These are phyloP conservation scores for Stegodyphus dumicola DNA, from an alignment of 1,140 invertebrate species.

Conservation along the genomic window DNA sequence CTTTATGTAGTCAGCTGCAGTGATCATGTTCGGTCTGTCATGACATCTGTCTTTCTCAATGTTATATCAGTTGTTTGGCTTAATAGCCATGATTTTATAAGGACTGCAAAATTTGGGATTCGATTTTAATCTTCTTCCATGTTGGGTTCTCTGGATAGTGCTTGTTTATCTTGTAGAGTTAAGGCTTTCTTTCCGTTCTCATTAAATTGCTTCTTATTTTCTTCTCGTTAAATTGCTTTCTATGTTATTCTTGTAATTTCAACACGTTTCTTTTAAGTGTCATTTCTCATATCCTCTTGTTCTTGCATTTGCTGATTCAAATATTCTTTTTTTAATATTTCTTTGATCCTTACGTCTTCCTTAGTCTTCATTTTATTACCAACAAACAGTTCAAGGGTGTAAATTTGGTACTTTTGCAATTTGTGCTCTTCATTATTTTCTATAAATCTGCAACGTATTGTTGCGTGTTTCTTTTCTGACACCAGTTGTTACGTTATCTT, in stretches of 20 bases:
- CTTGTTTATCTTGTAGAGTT: neutral
- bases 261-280: neutral
- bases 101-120: neutral
- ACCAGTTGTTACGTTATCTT: too few relatives aligned
- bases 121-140: constrained; percentile 9
- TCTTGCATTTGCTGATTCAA: neutral
- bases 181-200: too few relatives aligned
- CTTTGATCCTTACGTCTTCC: constrained; percentile 4
- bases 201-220: too few relatives aligned
- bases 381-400: neutral
- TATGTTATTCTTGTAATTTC: constrained; percentile 1
- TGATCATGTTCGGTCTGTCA: neutral
- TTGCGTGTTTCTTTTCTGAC: too few relatives aligned
- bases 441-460: neutral
- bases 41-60: neutral
- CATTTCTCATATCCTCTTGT: neutral
- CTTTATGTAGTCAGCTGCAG: constrained; percentile 1
- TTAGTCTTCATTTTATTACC: constrained; percentile 14
- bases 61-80: constrained; percentile 5
- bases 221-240: neutral
- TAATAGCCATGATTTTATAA: constrained; percentile 1
- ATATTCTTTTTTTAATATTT: constrained; percentile 7
- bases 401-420: neutral
- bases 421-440: neutral
- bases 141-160: constrained; percentile 4